Evolutionary conservation across 1,140 invertebrate genomes (phyloP).

Genomic region (Brachionus rubens): DNA sequence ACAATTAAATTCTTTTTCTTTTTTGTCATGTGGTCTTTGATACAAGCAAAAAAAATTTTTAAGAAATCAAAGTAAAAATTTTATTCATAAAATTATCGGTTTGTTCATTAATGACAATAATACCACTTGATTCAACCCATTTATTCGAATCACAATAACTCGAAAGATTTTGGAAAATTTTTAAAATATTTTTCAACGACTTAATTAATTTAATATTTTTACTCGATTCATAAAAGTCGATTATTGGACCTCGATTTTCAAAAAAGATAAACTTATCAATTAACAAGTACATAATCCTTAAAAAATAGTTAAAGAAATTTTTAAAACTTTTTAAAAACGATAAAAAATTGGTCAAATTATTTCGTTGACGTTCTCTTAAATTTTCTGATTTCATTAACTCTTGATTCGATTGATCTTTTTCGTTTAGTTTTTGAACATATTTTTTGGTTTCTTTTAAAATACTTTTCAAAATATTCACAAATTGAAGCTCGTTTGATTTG

Average conservation of each 20-base stretch:
- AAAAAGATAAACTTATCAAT: not conserved
- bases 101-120: not conserved
- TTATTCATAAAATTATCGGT: not conserved
- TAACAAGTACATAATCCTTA: not conserved
- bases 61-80: no score
- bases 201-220: not conserved
- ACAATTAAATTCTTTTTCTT: no score
- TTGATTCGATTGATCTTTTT: not conserved
- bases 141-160: not conserved
- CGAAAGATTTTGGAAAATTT: not conserved
- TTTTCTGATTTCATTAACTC: not conserved
- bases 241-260: no score
- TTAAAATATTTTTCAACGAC: not conserved
- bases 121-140: not conserved
- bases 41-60: no score
- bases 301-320: not conserved
- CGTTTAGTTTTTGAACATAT: not conserved
- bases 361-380: conserved; percentile 18
- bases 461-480: conserved; percentile 2
- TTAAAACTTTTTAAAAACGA: not conserved
- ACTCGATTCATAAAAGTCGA: no score
- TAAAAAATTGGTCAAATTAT: not conserved
- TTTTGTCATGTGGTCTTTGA: no score
- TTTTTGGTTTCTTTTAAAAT: not conserved
- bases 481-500: conserved; percentile 19